A percentile compares a stretch with the other conserved stretches of the same genome.
phyloP scores from a whole-genome alignment of 2,797 vertebrate genomes.

The Chelon auratus region DNA sequence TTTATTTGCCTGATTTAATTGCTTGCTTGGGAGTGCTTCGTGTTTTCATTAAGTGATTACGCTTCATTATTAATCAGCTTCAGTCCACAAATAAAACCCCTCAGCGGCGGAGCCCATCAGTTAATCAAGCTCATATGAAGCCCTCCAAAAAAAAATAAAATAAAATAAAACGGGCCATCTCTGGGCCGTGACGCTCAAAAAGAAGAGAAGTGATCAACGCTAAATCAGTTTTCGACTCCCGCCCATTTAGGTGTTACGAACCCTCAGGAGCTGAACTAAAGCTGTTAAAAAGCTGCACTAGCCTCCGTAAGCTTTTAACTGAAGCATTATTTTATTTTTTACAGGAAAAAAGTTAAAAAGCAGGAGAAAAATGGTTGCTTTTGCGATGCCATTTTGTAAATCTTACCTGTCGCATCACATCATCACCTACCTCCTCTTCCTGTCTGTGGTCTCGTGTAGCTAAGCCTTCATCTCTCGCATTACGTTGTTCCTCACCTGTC shows the following conservation, averaged over 20 bases:
- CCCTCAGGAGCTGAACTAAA: constrained; percentile 74
- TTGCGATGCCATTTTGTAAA: constrained; percentile 22
- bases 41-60: constrained; percentile 64
- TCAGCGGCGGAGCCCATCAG: constrained; percentile 51
- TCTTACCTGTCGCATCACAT: constrained; percentile 35
- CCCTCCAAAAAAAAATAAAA: constrained; percentile 55
- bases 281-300: constrained; percentile 64
- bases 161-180: no score
- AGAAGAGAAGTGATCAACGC: constrained; percentile 69
- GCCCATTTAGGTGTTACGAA: constrained; percentile 74
- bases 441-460: constrained; percentile 7
- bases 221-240: constrained; percentile 69
- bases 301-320: constrained; percentile 58
- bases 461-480: neutral
- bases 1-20: constrained; percentile 64
- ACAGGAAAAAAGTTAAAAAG: constrained; percentile 28
- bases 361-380: constrained; percentile 5
- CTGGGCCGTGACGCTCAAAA: constrained; percentile 36
- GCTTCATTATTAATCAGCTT: constrained; percentile 66
- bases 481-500: constrained; percentile 14
- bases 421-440: neutral
- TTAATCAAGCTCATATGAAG: constrained; percentile 56
- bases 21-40: constrained; percentile 62
- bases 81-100: constrained; percentile 39
- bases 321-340: constrained; percentile 38